These are phyloP conservation scores for Eolophus roseicapilla DNA, from an alignment of 2,113 vertebrate species.

Conservation along the genomic window DNA sequence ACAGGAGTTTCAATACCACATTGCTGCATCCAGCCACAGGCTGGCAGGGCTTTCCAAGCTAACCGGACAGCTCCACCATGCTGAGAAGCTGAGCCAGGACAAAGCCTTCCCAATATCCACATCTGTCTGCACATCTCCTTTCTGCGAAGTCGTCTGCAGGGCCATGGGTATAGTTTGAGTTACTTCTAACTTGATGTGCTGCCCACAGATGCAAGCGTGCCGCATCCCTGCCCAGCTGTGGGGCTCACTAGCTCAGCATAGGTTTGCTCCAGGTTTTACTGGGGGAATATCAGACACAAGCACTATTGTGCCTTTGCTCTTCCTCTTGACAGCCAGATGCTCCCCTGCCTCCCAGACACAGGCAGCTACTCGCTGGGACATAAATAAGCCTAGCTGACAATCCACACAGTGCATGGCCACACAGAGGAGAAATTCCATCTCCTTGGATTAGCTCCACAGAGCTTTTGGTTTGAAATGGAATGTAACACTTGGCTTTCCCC, in stretches of 20 bases:
- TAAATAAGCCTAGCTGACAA: not conserved
- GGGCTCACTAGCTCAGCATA: not conserved
- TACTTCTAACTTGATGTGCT: not conserved
- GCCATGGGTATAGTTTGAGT: fast-evolving
- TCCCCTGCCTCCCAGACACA: not conserved
- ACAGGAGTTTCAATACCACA: not conserved
- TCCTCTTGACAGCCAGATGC: not conserved
- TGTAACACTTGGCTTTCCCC: not conserved
- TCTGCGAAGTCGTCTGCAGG: not conserved
- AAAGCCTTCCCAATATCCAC: not conserved
- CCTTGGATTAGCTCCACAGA: not conserved
- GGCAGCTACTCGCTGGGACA: not conserved
- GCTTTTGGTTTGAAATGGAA: not conserved
- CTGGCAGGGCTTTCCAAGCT: not conserved
- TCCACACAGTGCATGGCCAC: not conserved
- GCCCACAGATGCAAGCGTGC: not conserved
- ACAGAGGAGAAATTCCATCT: not conserved
- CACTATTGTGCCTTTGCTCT: not conserved
- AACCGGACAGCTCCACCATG: not conserved
- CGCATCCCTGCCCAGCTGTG: not conserved
- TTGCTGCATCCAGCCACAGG: not conserved
- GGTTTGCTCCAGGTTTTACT: not conserved
- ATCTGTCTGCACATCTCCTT: not conserved
- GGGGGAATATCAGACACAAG: not conserved
- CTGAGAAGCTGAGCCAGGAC: not conserved